Conservation (phyloP, 1,140 invertebrate genomes). For the Cotesia glomerata region DNA sequence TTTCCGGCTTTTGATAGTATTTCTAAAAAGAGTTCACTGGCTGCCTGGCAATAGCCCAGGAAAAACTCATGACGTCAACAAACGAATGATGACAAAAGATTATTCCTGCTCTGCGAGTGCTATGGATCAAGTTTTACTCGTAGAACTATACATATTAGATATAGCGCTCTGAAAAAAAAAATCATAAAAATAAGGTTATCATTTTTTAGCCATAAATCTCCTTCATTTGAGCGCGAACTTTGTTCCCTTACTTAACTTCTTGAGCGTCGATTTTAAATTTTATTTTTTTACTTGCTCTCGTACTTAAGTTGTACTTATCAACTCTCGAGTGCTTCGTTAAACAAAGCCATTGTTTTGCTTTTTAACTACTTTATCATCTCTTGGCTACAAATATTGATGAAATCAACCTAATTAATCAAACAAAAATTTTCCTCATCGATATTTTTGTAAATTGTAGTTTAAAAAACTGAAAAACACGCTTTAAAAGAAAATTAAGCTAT, state of each 20-base stretch:
- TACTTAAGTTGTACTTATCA: neutral
- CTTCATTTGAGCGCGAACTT: neutral
- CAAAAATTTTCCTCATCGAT: neutral
- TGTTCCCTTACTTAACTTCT: neutral
- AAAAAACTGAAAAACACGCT: no score
- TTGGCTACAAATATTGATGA: no score
- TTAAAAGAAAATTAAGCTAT: no score
- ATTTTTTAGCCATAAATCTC: neutral
- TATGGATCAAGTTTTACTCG: neutral
- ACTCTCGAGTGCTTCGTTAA: neutral
- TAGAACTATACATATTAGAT: neutral
- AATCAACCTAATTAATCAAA: no score
- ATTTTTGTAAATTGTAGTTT: neutral
- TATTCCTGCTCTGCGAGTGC: neutral
- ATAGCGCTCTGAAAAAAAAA: neutral
- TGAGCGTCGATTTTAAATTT: neutral
- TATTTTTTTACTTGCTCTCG: neutral
- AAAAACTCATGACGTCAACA: constrained; percentile 17
- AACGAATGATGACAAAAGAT: constrained; percentile 5
- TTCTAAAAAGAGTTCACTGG: constrained; percentile 11
- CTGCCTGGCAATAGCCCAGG: neutral
- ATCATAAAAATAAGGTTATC: neutral
- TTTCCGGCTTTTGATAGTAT: neutral
- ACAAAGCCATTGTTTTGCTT: neutral
- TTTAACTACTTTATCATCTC: neutral